A percentile compares a stretch with the other conserved stretches of the same genome.
Evolutionary conservation across 2,113 vertebrate genomes (phyloP).

Genomic region (Solea solea): DNA sequence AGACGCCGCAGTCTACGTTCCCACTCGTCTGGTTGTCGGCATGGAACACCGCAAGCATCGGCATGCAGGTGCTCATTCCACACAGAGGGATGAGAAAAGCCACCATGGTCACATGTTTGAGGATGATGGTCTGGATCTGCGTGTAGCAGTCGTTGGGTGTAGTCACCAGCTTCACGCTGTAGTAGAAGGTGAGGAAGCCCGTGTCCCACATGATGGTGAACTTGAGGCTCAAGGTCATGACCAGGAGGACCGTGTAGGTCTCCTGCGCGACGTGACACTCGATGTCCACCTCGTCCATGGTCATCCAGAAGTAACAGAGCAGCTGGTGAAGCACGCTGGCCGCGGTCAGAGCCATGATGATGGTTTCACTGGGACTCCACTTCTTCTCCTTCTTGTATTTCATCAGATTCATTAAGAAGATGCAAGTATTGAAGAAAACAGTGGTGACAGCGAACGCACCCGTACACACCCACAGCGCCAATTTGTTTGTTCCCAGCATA

Average conservation of each 20-base stretch:
- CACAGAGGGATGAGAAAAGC: conserved; percentile 67
- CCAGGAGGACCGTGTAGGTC: conserved; percentile 55
- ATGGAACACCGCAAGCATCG: conserved; percentile 59
- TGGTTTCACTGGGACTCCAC: conserved; percentile 73
- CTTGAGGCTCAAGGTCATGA: conserved; percentile 71
- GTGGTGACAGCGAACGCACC: conserved; percentile 68
- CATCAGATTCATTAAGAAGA: conserved; percentile 70
- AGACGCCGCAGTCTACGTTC: conserved; percentile 57
- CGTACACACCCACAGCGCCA: conserved; percentile 68
- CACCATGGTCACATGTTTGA: conserved; percentile 68
- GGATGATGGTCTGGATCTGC: conserved; percentile 68
- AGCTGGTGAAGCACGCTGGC: conserved; percentile 68
- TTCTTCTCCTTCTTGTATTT: conserved; percentile 66
- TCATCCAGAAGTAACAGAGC: conserved; percentile 76
- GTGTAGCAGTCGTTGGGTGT: conserved; percentile 76
- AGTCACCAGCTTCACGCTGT: conserved; percentile 81
- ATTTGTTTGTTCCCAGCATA: conserved; percentile 53
- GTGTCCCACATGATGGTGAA: conserved; percentile 80
- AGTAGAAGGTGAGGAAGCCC: conserved; percentile 81
- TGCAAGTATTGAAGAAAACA: conserved; percentile 78
- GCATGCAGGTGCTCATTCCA: conserved; percentile 67
- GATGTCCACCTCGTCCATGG: conserved; percentile 68
- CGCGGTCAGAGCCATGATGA: conserved; percentile 70
- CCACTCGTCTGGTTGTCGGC: background rate
- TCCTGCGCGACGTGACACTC: conserved; percentile 42